These are phyloP conservation scores for Lasioglossum figueresi DNA, from an alignment of 2,888 invertebrate species.

Conservation along the genomic window DNA sequence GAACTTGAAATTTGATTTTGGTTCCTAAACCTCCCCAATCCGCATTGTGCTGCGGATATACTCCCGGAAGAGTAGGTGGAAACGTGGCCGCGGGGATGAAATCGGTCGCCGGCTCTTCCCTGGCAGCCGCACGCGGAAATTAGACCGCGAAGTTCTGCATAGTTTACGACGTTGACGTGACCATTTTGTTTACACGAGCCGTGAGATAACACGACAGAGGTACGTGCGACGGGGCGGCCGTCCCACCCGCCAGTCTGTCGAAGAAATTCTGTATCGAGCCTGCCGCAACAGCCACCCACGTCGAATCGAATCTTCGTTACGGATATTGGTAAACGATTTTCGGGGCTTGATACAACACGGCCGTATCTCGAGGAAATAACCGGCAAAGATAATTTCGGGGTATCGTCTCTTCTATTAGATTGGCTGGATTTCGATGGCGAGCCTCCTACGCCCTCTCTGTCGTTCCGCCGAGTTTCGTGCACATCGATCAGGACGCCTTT, in stretches of 20 bases:
- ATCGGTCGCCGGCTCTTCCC: conserved; percentile 12
- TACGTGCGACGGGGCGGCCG: conserved; percentile 3
- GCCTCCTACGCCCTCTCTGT: background rate
- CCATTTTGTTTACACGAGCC: conserved; percentile 74
- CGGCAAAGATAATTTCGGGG: conserved; percentile 21
- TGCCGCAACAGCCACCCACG: background rate
- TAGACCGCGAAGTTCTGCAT: conserved; percentile 74
- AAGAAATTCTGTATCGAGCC: conserved; percentile 35
- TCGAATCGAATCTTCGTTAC: conserved; percentile 34
- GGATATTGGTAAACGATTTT: conserved; percentile 58
- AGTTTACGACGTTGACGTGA: conserved; percentile 76
- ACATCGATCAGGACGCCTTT: background rate
- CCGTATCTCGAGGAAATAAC: conserved; percentile 25
- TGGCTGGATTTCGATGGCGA: background rate
- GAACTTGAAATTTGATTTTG: background rate
- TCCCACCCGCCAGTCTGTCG: conserved; percentile 13
- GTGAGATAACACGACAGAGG: conserved; percentile 29
- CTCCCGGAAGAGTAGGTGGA: background rate
- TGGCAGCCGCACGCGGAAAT: conserved; percentile 71
- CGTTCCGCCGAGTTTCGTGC: background rate
- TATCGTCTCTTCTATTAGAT: background rate
- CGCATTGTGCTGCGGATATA: background rate
- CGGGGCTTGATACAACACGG: conserved; percentile 19
- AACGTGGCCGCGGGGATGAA: conserved; percentile 27
- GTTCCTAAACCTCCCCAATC: background rate